phyloP scores from a whole-genome alignment of 1,140 invertebrate species.

The Papilio machaon region DNA sequence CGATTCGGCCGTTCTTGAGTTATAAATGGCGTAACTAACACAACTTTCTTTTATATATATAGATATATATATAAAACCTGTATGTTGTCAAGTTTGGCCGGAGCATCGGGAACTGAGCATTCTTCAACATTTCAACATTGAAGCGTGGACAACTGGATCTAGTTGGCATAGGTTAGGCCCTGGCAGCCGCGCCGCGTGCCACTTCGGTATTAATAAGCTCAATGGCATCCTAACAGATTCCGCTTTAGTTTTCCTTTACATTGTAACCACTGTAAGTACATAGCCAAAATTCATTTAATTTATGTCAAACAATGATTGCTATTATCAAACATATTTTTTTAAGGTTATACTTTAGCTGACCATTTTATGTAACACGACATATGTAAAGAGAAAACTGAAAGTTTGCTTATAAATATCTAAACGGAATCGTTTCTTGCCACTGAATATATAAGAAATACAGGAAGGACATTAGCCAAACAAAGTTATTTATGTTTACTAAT shows the following conservation, averaged over 20 bases:
- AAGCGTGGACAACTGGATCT: slow-evolving; percentile 39
- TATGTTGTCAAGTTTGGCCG: not conserved
- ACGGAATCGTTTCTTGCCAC: not conserved
- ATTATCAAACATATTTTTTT: too few relatives aligned
- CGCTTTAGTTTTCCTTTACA: not conserved
- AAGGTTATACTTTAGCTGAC: too few relatives aligned
- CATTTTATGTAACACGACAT: not conserved
- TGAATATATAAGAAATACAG: not conserved
- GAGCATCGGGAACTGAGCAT: slow-evolving; percentile 7
- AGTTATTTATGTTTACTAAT: too few relatives aligned
- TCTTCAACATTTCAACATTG: slow-evolving; percentile 33
- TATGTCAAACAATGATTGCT: too few relatives aligned
- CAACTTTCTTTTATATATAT: too few relatives aligned
- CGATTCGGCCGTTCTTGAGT: too few relatives aligned
- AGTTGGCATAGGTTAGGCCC: slow-evolving; percentile 59
- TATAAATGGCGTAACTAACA: too few relatives aligned
- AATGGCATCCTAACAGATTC: slow-evolving; percentile 8
- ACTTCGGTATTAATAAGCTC: slow-evolving; percentile 37
- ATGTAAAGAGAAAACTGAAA: not conserved
- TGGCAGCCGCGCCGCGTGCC: slow-evolving; percentile 53
- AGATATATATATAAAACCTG: too few relatives aligned
- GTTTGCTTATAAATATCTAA: not conserved
- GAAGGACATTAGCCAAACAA: not conserved
- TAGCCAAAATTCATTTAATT: not conserved
- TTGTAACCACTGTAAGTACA: not conserved